phyloP scores from a whole-genome alignment of 2,113 vertebrate genomes.

The Aphyosemion australe region DNA sequence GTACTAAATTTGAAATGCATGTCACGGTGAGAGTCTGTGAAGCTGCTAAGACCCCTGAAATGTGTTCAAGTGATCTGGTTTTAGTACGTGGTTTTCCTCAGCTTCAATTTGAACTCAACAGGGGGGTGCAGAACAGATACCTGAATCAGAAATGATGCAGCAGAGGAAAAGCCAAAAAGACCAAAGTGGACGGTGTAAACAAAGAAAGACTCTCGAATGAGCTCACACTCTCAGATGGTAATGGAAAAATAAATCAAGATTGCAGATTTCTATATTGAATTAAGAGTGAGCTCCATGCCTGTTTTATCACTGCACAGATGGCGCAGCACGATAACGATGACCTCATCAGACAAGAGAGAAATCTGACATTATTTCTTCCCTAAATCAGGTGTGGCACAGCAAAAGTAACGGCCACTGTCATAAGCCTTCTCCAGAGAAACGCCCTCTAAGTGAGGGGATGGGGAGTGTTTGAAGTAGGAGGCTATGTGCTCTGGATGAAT shows the following conservation, averaged over 20 bases:
- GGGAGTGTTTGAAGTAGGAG: slow-evolving; percentile 70
- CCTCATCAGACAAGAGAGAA: slow-evolving; percentile 43
- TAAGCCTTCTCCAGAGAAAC: slow-evolving; percentile 60
- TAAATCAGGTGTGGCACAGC: slow-evolving; percentile 50
- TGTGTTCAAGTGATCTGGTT: slow-evolving; percentile 49
- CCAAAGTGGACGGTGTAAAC: slow-evolving; percentile 28
- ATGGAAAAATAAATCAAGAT: slow-evolving; percentile 26
- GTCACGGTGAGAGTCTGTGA: slow-evolving; percentile 54
- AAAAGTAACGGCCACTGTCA: slow-evolving; percentile 55
- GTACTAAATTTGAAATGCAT: slow-evolving; percentile 49
- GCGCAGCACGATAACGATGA: slow-evolving; percentile 36
- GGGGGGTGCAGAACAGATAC: slow-evolving; percentile 18
- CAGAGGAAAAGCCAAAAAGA: slow-evolving; percentile 12
- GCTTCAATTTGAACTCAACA: slow-evolving; percentile 43
- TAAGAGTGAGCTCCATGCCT: slow-evolving; percentile 24
- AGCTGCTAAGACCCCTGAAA: slow-evolving; percentile 55
- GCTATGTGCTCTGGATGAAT: slow-evolving; percentile 67
- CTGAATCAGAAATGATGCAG: slow-evolving; percentile 30
- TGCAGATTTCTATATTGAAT: slow-evolving; percentile 18
- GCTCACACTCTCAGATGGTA: slow-evolving; percentile 38
- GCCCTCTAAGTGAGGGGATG: slow-evolving; percentile 58
- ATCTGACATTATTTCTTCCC: slow-evolving; percentile 24
- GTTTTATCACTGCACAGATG: slow-evolving; percentile 39
- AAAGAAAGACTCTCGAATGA: slow-evolving; percentile 27
- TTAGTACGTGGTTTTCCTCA: slow-evolving; percentile 34